Evolutionary conservation across 1,140 invertebrate species (phyloP), one percentile per base, ranked within the genome.

Genomic region (Ephestia elutella): DNA sequence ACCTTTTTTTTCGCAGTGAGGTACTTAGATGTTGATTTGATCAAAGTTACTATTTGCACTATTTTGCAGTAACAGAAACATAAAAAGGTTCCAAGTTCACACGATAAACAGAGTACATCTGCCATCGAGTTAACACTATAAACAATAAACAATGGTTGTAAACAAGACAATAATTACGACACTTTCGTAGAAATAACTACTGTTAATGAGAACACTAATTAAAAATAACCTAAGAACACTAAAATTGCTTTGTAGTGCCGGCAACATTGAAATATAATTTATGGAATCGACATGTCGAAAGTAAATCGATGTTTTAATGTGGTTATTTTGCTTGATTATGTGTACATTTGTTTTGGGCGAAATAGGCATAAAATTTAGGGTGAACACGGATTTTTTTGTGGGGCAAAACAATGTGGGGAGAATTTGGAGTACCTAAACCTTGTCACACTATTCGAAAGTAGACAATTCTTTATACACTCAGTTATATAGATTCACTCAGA

Each of bases 181-280:
- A 50, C 49, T 50, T 50, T 21, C 49, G 10, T 50, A 10, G 20
- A 20, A 21, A 21, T 9, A 3, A 50, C 2, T 19, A 20, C 49
- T 20, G 49, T 50, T 50, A 50, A 50, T 20, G 18, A 49, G 48
- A 15, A 7, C 8, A n/a, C 49, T 50, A 50, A 50, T 50, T 50
- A 50, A 50, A 50, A 50, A 50, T 50, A 21, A 20, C 5, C 49
- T 50, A 50, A 49, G 49, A 50, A 50, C 49, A 50, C 19, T 50
- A 50, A 44, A 7, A 44, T 17, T 3, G 0, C 38, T 44, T 44
- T 44, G 13, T 15, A 3, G 38, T 44, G 7, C 38, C 38, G 38
- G 15, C 15, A 1, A 44, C 32, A 13, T 9, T 44, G 38, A 44
- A 17, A 4, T 15, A 17, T 11, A 44, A 44, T 7, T 5, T 15